Conservation (phyloP, 2,113 vertebrate species). For the Chiloscyllium plagiosum region DNA sequence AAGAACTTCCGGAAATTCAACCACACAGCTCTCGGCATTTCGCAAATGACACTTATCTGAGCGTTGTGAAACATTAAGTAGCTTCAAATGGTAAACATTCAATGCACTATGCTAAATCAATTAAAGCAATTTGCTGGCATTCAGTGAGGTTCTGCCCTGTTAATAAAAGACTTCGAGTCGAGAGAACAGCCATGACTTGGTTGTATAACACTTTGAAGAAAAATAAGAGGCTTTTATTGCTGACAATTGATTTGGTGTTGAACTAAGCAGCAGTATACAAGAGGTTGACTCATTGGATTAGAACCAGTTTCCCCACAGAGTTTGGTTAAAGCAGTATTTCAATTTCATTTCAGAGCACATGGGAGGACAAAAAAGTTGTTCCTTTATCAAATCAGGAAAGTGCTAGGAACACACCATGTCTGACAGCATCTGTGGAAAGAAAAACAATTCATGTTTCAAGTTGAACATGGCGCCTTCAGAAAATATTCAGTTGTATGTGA, state of each 20-base stretch:
- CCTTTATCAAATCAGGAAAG: neutral
- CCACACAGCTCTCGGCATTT: neutral
- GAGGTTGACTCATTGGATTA: conserved; percentile 14
- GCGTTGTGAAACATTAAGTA: neutral
- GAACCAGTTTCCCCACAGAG: neutral
- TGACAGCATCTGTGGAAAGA: neutral
- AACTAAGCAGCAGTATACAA: neutral
- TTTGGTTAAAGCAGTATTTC: neutral
- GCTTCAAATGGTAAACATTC: conserved; percentile 1
- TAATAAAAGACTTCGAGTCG: neutral
- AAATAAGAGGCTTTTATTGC: conserved; percentile 20
- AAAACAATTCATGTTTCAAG: neutral
- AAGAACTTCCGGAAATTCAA: neutral
- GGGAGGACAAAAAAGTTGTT: neutral
- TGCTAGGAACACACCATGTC: neutral
- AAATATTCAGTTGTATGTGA: neutral
- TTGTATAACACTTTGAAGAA: neutral
- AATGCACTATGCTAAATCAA: neutral
- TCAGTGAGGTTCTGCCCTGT: neutral
- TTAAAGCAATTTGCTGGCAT: neutral
- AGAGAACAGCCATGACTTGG: neutral
- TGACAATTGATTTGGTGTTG: conserved; percentile 26
- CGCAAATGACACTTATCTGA: neutral
- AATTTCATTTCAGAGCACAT: neutral
- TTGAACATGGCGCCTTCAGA: neutral